Conservation (phyloP, 2,797 vertebrate species). For the Bradypodion pumilum region DNA sequence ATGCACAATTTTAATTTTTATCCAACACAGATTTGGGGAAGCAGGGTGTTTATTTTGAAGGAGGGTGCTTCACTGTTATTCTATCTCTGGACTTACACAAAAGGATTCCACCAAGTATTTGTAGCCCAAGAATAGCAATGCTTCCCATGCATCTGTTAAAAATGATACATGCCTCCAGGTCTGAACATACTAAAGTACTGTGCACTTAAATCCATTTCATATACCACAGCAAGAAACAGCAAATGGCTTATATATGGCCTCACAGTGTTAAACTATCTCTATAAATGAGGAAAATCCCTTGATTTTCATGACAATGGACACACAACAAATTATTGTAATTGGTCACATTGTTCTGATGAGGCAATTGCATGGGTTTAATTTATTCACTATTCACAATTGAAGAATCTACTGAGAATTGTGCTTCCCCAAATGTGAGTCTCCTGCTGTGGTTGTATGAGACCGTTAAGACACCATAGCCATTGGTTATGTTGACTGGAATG, state of each 20-base stretch:
- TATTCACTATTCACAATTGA: neutral
- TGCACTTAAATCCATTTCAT: neutral
- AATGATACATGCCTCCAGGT: neutral
- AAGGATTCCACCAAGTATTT: neutral
- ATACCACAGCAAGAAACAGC: too few species aligned
- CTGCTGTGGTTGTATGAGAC: too few species aligned
- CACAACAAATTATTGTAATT: neutral
- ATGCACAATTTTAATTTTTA: too few species aligned
- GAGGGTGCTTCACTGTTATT: neutral
- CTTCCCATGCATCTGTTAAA: too few species aligned
- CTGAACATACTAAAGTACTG: too few species aligned
- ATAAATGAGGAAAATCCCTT: neutral
- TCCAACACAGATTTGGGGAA: too few species aligned
- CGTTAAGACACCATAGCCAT: too few species aligned
- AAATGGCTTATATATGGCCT: too few species aligned
- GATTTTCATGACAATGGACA: neutral
- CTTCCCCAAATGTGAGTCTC: neutral
- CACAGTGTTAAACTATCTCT: too few species aligned
- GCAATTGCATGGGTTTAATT: neutral
- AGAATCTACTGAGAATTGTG: neutral
- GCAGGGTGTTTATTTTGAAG: too few species aligned
- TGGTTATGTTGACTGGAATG: neutral
- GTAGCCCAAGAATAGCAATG: neutral
- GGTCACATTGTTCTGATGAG: neutral
- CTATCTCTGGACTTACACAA: neutral